Conservation (phyloP, 2,113 vertebrate genomes). For the Felis chaus region DNA sequence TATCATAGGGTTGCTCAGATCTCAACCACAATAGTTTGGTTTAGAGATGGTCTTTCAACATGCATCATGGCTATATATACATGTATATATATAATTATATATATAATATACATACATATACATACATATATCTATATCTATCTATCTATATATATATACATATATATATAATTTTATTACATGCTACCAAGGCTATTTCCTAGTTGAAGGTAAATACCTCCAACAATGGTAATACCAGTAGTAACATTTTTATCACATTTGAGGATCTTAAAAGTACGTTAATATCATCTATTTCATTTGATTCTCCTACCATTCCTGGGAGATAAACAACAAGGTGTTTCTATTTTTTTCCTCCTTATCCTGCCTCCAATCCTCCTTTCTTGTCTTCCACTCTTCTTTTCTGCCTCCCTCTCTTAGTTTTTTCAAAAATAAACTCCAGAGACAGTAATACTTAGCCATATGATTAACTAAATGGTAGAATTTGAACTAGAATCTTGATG, state of each 20-base stretch:
- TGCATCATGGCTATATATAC: not conserved
- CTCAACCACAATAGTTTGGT: not conserved
- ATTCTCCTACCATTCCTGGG: not conserved
- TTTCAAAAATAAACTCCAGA: not conserved
- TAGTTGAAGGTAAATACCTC: not conserved
- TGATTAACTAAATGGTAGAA: not conserved
- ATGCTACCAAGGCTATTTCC: not conserved
- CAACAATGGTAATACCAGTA: not conserved
- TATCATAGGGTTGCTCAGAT: not conserved
- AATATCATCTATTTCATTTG: not conserved
- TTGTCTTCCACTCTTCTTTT: not conserved
- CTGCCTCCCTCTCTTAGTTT: not conserved
- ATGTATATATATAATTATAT: too few relatives aligned
- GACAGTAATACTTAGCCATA: not conserved
- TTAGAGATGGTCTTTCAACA: not conserved
- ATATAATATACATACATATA: too few relatives aligned
- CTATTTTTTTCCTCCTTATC: not conserved
- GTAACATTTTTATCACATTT: not conserved
- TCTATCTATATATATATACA: too few relatives aligned
- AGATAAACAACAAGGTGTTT: not conserved
- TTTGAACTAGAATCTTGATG: constrained; percentile 10
- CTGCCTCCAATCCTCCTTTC: not conserved
- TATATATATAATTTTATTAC: not conserved
- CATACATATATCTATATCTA: too few relatives aligned
- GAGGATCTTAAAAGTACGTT: not conserved